Evolutionary conservation across 2,888 invertebrate genomes (phyloP).

Genomic region (Bugulina stolonifera): DNA sequence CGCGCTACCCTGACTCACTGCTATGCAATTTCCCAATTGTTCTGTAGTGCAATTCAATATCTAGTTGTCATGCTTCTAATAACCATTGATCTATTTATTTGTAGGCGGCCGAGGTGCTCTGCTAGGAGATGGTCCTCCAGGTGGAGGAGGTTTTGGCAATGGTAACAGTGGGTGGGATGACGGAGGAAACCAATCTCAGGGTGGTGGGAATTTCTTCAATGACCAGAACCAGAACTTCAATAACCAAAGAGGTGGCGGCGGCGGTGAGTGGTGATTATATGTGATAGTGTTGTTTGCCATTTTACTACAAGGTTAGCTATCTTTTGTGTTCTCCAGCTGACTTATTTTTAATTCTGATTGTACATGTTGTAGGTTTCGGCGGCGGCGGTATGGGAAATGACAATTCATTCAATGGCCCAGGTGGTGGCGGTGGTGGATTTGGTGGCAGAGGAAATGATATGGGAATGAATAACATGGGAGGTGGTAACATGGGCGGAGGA

Average conservation of each 20-base stretch:
- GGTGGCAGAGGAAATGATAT: not conserved
- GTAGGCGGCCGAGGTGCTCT: not conserved
- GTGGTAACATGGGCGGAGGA: constrained; percentile 8
- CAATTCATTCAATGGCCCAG: constrained; percentile 16
- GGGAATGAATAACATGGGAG: constrained; percentile 4
- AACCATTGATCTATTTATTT: too few relatives aligned
- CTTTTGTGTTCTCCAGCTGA: too few relatives aligned
- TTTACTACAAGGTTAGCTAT: too few relatives aligned
- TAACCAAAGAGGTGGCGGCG: constrained; percentile 19
- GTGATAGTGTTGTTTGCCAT: too few relatives aligned
- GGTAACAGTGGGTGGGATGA: constrained; percentile 30
- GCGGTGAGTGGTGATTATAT: too few relatives aligned
- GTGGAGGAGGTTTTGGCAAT: constrained; percentile 29
- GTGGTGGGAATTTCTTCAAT: not conserved
- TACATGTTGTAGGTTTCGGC: not conserved
- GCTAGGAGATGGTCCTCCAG: constrained; percentile 16
- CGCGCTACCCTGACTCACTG: too few relatives aligned
- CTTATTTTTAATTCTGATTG: too few relatives aligned
- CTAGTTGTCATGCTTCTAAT: too few relatives aligned
- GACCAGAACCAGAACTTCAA: constrained; percentile 15
- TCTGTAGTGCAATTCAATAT: too few relatives aligned
- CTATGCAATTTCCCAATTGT: too few relatives aligned
- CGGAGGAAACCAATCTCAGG: constrained; percentile 28
- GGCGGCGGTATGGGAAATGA: constrained; percentile 1
- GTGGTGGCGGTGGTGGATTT: constrained; percentile 15